Base-by-base conservation (phyloP, 2,797 vertebrate species). In the Enteromius fasciolatus region DNA sequence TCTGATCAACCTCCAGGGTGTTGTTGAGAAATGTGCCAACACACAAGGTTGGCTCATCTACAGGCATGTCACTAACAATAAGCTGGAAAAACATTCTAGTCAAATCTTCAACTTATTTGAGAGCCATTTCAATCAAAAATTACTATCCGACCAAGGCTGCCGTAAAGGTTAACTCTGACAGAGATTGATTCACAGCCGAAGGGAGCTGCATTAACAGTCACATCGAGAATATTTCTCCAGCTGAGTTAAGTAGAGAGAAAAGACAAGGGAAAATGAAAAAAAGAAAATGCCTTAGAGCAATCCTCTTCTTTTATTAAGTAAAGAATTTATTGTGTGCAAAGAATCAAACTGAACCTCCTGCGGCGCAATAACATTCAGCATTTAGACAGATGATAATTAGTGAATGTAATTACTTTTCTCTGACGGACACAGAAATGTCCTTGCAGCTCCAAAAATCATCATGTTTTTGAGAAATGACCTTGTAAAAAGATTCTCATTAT, bases 381-480 rank as follows among this genome's bases (percentile, higher is more conserved):
- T 66, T 73, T 84, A 91, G 90, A 92, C 89, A 90, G 90, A 91
- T 89, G 85, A 87, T 88, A 85, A 92, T 91, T 86, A 90, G 77
- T 84, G 85, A 84, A 78, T 50, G 44, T 82, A 59, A 89, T 89
- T 76, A 72, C 89, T 87, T 81, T 92, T 82, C 90, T 89, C 74
- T 81, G 80, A 84, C 84, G 74, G 88, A 86, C 86, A 28, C 89
- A 89, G 88, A 90, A 87, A 90, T 1, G 3, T 46, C 81, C 87
- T 77, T 14, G 50, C 52, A 83, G 87, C 86, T 23, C 41, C 33
- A 48, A 76, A 78, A 86, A 50, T 52, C 44, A 23, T 76, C 87
- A 72, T 88, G 87, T 86, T 81, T 87, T 61, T 91, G 87, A 91
- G 83, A 25, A 81, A 91, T 28, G 76, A 89, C 84, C 84, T 86